A percentile compares a stretch with the other conserved stretches of the same genome.
These are phyloP conservation scores for Mus spretus DNA, from an alignment of 2,797 vertebrate species.

Conservation along the genomic window DNA sequence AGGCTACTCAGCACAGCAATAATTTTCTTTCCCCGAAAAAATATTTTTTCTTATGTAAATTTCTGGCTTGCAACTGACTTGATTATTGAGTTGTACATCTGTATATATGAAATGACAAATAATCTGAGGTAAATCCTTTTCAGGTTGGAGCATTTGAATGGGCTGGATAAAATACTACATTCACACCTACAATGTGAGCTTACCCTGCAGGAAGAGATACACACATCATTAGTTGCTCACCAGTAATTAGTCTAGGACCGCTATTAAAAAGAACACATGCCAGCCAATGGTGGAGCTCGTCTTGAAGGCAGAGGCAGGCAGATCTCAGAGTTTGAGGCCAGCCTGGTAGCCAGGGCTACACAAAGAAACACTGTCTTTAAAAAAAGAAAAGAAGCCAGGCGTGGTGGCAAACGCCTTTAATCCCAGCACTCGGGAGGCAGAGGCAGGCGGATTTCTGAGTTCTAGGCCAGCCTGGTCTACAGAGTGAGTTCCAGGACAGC, in stretches of 20 bases:
- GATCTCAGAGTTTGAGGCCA: not conserved
- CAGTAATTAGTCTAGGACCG: constrained; percentile 23
- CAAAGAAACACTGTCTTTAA: not conserved
- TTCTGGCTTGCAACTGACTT: constrained; percentile 28
- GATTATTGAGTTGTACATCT: constrained; percentile 26
- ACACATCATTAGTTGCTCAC: not conserved
- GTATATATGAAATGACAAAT: not conserved
- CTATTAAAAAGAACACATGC: not conserved
- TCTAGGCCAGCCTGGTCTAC: too few relatives aligned
- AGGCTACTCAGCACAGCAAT: not conserved
- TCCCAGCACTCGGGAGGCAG: too few relatives aligned
- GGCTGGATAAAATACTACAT: not conserved
- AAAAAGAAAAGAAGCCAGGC: not conserved
- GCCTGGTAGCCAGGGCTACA: not conserved
- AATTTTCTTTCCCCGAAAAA: constrained; percentile 54
- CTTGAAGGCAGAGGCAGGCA: not conserved
- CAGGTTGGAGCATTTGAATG: constrained; percentile 39
- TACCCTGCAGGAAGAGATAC: not conserved
- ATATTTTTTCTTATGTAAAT: constrained; percentile 48
- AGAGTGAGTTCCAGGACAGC: too few relatives aligned
- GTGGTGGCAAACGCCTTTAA: too few relatives aligned
- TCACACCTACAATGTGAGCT: constrained; percentile 33
- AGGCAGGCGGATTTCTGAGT: too few relatives aligned
- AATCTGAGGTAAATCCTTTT: constrained; percentile 1
- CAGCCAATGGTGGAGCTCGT: not conserved